Base-by-base conservation (phyloP, 2,113 vertebrate species). In the Mixornis gularis region DNA sequence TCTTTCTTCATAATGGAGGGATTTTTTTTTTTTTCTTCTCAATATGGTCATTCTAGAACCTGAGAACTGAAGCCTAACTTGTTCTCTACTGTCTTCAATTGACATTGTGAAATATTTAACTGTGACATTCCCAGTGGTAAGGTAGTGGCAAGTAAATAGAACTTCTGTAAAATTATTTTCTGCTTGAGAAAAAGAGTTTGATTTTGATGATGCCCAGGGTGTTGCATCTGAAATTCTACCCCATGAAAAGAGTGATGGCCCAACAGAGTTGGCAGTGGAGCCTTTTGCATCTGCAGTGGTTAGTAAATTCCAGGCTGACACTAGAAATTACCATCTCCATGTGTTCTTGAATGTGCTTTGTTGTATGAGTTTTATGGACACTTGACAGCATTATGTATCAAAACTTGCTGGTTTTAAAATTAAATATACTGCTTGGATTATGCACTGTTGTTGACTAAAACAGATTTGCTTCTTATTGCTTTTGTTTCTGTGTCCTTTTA, bases 201-300 rank as follows among this genome's bases (percentile, higher is more conserved):
- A 6, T 44, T 76, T 87, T 77, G 34, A 6, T 52, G 25, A 19
- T 19, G 2, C 0, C 1, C 0, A 0, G 4, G 8, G 2, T 74
- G 10, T 68, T 82, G 19, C 46, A 24, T 30, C 22, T 79, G 53
- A 58, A 85, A 65, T 85, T 65, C 22, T 64, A 15, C 18, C 8
- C 53, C 12, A 52, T 21, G 8, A 51, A 48, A 55, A 76, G 5
- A 60, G 26, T 38, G 1, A 25, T 51, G 26, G 20, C 38, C 19
- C 16, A 30, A 15, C 17, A 66, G 34, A 65, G 17, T 26, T 65
- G n/a, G 5, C n/a, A 40, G 25, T 34, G 30, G 25, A 83, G 13
- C 25, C 20, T 73, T 36, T 63, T 81, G 6, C 18, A 40, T 51
- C 46, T 80, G 30, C 44, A 81, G 19, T 26, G 27, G 4, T 59